A percentile compares a stretch with the other conserved stretches of the same genome.
Conservation (phyloP, 1,140 invertebrate genomes). For the Brachionus asplanchnoidis region DNA sequence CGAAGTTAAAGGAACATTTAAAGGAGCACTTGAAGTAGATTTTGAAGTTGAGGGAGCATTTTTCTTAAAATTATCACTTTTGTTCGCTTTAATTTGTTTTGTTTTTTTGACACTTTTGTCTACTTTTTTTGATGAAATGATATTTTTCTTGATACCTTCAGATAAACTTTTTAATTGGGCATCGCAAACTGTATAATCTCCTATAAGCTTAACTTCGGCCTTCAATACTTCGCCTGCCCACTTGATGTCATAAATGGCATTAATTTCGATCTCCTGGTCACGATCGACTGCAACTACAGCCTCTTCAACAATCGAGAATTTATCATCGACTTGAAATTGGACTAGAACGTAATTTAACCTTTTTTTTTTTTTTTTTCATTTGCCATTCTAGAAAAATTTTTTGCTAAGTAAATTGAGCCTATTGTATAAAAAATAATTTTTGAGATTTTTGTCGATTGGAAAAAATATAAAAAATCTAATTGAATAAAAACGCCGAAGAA, state of each 20-base stretch:
- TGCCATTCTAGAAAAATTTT: background rate
- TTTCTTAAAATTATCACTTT: background rate
- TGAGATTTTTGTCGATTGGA: background rate
- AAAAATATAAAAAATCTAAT: background rate
- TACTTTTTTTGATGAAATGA: background rate
- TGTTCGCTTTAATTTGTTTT: background rate
- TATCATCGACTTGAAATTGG: background rate
- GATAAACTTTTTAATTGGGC: background rate
- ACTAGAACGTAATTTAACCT: background rate
- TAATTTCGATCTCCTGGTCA: background rate
- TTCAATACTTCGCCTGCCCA: background rate
- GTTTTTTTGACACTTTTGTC: background rate
- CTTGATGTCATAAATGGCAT: background rate
- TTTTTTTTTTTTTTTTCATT: background rate
- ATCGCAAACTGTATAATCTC: background rate
- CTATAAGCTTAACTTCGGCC: background rate
- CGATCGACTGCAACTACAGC: background rate
- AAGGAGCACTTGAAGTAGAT: background rate
- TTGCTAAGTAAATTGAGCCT: background rate
- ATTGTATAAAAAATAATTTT: background rate
- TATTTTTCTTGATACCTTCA: background rate
- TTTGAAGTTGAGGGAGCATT: background rate
- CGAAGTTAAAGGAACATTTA: background rate
- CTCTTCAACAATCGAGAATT: background rate
- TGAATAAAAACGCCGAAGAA: background rate